Conservation (phyloP, 1,140 invertebrate genomes). For the Prorops nasuta region DNA sequence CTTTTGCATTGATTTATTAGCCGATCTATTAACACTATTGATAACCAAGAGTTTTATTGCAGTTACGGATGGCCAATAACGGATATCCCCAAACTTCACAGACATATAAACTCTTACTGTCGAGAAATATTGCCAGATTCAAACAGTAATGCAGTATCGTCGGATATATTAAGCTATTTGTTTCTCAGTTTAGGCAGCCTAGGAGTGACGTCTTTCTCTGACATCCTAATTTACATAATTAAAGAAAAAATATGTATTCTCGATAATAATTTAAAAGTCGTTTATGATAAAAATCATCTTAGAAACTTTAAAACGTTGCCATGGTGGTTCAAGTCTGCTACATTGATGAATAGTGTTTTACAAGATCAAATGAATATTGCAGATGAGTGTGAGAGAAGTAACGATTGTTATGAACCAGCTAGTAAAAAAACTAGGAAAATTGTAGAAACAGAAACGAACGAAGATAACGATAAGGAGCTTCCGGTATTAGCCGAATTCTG, state of each 20-base stretch:
- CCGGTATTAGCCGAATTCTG: conserved; percentile 22
- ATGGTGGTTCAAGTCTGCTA: conserved; percentile 50
- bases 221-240: conserved; percentile 42
- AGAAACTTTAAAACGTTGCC: conserved; percentile 44
- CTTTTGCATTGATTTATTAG: background rate
- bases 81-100: conserved; percentile 28
- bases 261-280: conserved; percentile 30
- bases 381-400: background rate
- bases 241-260: conserved; percentile 38
- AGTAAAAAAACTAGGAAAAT: conserved; percentile 22
- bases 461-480: conserved; percentile 17
- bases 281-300: conserved; percentile 49
- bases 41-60: background rate
- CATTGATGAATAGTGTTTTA: conserved; percentile 25
- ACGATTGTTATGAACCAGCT: conserved; percentile 12
- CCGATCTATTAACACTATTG: background rate
- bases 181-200: conserved; percentile 33
- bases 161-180: conserved; percentile 38
- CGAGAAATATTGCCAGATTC: conserved; percentile 30
- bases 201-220: conserved; percentile 33
- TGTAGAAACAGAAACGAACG: conserved; percentile 9
- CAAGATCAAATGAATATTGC: conserved; percentile 6
- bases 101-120: conserved; percentile 35
- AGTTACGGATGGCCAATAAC: conserved; percentile 45
- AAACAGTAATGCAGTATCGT: conserved; percentile 25